phyloP scores from a whole-genome alignment of 2,113 vertebrate genomes.

The Cephalopterus ornatus region DNA sequence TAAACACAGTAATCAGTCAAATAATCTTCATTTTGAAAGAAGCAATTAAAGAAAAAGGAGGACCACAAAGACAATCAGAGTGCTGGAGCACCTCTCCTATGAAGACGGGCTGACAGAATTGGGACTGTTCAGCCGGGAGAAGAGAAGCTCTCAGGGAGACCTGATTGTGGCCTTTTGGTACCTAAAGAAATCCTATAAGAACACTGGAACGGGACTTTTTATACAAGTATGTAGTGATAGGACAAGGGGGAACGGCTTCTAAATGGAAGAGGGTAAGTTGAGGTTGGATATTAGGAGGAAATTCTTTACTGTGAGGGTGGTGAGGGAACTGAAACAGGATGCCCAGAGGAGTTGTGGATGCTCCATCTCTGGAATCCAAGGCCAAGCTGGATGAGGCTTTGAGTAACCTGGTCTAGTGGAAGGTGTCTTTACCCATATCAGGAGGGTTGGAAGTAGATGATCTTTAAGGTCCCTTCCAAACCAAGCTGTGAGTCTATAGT shows the following conservation, averaged over 20 bases:
- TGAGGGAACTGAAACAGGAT: background rate
- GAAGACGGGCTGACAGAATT: background rate
- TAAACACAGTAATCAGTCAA: background rate
- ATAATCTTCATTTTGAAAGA: background rate
- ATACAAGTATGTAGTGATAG: too few relatives aligned
- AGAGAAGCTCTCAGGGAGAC: background rate
- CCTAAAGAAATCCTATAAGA: too few relatives aligned
- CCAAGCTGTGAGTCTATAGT: background rate
- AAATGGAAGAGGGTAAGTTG: background rate
- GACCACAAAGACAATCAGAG: background rate
- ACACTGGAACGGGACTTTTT: background rate
- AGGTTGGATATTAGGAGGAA: background rate
- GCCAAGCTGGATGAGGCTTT: background rate
- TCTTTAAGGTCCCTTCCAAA: background rate
- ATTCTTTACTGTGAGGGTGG: background rate
- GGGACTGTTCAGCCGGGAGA: background rate
- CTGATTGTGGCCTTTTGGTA: background rate
- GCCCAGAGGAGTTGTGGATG: background rate
- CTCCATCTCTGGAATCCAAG: background rate
- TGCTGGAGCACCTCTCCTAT: background rate
- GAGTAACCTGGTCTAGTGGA: background rate
- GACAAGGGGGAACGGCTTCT: background rate
- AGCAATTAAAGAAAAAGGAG: background rate
- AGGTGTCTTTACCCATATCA: background rate
- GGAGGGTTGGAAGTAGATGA: fast-evolving